phyloP scores from a whole-genome alignment of 2,797 vertebrate species.

The Chaetodon trifasciatus region DNA sequence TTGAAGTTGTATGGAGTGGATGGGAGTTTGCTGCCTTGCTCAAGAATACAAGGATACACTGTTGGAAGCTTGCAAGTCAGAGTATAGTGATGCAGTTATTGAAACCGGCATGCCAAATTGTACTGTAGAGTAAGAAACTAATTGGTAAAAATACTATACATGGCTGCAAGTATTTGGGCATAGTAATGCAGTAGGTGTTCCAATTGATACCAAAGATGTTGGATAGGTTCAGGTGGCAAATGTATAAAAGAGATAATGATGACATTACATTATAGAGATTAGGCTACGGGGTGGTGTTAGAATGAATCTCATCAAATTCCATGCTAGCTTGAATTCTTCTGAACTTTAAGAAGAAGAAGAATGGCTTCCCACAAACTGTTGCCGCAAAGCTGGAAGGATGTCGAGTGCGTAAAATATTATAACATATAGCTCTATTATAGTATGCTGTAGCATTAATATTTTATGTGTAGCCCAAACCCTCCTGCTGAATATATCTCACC shows the following conservation, averaged over 20 bases:
- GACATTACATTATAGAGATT: too few relatives aligned
- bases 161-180: neutral
- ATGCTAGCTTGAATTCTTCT: neutral
- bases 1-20: neutral
- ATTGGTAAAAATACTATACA: neutral
- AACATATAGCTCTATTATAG: too few relatives aligned
- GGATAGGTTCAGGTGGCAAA: neutral
- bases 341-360: too few relatives aligned
- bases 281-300: neutral
- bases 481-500: slow-evolving; percentile 14
- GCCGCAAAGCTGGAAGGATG: neutral
- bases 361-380: neutral
- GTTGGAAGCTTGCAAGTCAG: neutral
- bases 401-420: too few relatives aligned
- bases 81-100: neutral
- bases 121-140: too few relatives aligned
- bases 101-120: neutral
- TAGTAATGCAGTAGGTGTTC: neutral
- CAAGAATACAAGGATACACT: neutral
- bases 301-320: neutral
- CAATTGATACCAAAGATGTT: neutral
- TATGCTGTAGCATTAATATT: neutral
- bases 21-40: neutral
- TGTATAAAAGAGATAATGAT: neutral
- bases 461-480: neutral